Percentiles rank a stretch among this genome's conserved stretches.
Evolutionary conservation across 1,140 invertebrate species (phyloP).

Genomic region (Pseudoatta argentina): DNA sequence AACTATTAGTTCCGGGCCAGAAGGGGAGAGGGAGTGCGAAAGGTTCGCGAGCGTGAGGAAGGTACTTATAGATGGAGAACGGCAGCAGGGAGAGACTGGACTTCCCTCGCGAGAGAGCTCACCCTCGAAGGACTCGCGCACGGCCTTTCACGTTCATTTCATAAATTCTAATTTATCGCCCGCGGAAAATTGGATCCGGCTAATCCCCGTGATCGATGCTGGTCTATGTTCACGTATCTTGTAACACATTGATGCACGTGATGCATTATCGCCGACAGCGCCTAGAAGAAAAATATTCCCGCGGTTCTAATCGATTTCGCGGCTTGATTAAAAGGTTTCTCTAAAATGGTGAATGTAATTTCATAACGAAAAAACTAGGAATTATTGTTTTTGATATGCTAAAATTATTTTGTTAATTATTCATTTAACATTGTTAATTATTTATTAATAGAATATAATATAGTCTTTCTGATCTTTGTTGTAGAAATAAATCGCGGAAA

Average conservation of each 20-base stretch:
- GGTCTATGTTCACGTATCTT: slow-evolving; percentile 63
- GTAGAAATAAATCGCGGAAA: not conserved
- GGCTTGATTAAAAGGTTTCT: not conserved
- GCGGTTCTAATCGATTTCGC: slow-evolving; percentile 47
- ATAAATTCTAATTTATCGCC: slow-evolving; percentile 80
- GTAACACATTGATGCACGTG: slow-evolving; percentile 60
- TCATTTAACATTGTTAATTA: not conserved
- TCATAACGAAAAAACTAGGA: not conserved
- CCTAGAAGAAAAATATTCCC: slow-evolving; percentile 40
- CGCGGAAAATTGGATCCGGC: slow-evolving; percentile 77
- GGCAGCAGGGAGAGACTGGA: slow-evolving; percentile 44
- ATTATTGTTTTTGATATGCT: not conserved
- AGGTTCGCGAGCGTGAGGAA: slow-evolving; percentile 53
- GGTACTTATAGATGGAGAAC: slow-evolving; percentile 56
- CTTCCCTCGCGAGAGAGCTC: slow-evolving; percentile 68
- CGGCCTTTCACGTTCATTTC: slow-evolving; percentile 75
- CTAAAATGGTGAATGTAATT: not conserved
- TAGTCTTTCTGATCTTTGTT: not conserved
- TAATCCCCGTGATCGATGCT: slow-evolving; percentile 74
- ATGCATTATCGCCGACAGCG: slow-evolving; percentile 52
- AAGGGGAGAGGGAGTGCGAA: slow-evolving; percentile 56
- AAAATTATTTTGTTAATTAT: not conserved
- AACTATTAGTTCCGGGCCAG: slow-evolving; percentile 81
- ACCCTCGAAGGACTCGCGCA: slow-evolving; percentile 71
- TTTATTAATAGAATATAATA: not conserved